phyloP scores from a whole-genome alignment of 2,113 vertebrate species.

The Cephalopterus ornatus region DNA sequence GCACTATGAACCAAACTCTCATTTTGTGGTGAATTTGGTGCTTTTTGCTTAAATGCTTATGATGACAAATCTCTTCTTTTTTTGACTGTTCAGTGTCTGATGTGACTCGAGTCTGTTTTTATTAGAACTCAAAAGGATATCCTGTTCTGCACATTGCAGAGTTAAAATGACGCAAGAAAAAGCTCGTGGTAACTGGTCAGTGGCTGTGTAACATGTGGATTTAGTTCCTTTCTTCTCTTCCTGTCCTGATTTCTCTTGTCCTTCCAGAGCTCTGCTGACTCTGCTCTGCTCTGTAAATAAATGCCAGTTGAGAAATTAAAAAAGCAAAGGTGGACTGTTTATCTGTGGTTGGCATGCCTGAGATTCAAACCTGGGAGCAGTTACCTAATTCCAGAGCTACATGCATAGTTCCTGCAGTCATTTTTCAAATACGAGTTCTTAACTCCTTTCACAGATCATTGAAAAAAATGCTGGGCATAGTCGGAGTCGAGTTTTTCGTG shows the following conservation, averaged over 20 bases:
- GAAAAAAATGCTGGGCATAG: conserved; percentile 92
- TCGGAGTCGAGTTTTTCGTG: conserved; percentile 90
- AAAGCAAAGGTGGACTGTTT: neutral
- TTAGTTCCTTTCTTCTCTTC: conserved; percentile 20
- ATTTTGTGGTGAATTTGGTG: neutral
- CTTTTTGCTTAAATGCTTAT: neutral
- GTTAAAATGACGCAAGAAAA: conserved; percentile 9
- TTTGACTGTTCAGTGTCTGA: neutral
- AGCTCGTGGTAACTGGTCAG: neutral
- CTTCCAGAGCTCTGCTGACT: neutral
- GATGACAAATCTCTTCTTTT: neutral
- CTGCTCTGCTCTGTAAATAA: neutral
- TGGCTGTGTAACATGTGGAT: neutral
- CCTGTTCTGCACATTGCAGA: neutral
- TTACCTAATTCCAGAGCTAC: neutral
- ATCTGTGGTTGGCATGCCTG: neutral
- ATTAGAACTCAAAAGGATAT: neutral
- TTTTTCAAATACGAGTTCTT: neutral
- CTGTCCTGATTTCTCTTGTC: neutral
- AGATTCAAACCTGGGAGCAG: neutral
- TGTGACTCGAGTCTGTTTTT: neutral
- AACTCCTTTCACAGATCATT: conserved; percentile 82
- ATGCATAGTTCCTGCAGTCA: neutral
- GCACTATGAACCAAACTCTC: neutral
- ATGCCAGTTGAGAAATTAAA: neutral